phyloP scores from a whole-genome alignment of 2,113 vertebrate genomes.

The Chiloscyllium plagiosum region DNA sequence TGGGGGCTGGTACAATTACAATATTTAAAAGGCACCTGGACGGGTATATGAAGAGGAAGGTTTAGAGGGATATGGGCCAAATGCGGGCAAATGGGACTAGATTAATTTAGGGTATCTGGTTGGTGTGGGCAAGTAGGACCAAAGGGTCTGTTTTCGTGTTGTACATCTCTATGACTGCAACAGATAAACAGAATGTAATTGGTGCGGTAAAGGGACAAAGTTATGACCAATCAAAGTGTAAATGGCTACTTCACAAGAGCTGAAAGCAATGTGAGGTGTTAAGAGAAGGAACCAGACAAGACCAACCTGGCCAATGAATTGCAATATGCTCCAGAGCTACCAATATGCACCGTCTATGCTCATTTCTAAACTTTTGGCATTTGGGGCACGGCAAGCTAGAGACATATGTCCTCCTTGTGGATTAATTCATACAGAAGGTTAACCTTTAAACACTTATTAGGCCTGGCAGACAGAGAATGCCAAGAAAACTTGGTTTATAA shows the following conservation, averaged over 20 bases:
- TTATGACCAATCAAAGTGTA: background rate
- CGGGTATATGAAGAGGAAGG: no score
- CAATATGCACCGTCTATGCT: background rate
- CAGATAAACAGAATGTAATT: background rate
- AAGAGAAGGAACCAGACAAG: background rate
- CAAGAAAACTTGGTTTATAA: background rate
- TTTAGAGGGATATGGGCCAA: no score
- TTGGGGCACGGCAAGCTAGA: background rate
- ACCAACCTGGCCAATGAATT: background rate
- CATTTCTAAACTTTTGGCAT: background rate
- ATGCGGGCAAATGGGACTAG: no score
- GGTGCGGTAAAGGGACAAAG: background rate
- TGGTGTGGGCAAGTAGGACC: no score
- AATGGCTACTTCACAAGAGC: background rate
- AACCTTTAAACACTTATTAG: conserved; percentile 43
- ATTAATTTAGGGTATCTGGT: no score
- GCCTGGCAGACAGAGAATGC: conserved; percentile 40
- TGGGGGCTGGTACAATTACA: no score
- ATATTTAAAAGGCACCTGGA: no score
- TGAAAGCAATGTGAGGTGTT: background rate
- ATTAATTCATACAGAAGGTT: conserved; percentile 41
- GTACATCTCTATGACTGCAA: background rate
- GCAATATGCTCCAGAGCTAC: background rate
- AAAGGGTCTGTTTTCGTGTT: no score
- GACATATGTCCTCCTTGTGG: background rate